A percentile compares a stretch with the other conserved stretches of the same genome.
These are phyloP conservation scores for Rhopilema esculentum DNA, from an alignment of 30 jellyfish, hydroid and myxozoan species.

Conservation along the genomic window DNA sequence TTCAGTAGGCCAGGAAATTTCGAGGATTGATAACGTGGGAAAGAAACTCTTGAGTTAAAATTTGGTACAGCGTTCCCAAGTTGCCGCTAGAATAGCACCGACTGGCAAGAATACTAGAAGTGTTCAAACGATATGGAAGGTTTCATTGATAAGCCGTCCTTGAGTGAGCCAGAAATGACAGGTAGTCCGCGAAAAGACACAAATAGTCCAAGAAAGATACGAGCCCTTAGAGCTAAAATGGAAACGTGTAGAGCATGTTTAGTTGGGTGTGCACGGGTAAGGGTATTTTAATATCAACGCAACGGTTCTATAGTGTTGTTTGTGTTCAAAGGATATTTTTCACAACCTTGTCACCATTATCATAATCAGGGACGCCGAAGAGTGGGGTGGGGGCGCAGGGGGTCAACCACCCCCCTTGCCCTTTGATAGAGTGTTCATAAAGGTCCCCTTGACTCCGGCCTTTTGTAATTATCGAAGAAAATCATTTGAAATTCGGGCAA, in stretches of 20 bases:
- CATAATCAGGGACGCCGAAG: background rate
- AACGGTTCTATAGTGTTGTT: background rate
- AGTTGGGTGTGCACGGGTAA: conserved; percentile 76
- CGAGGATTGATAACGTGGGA: background rate
- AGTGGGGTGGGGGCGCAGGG: too few relatives aligned
- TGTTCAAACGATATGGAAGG: conserved; percentile 43
- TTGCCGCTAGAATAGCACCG: too few relatives aligned
- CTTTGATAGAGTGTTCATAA: too few relatives aligned
- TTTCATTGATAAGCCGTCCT: conserved; percentile 17
- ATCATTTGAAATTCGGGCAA: too few relatives aligned
- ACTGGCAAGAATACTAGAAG: too few relatives aligned
- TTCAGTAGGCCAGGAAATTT: background rate
- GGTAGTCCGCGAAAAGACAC: conserved; percentile 60
- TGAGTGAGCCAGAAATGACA: conserved; percentile 50
- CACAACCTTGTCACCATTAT: background rate
- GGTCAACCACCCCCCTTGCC: too few relatives aligned
- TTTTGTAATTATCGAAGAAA: too few relatives aligned
- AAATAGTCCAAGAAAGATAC: conserved; percentile 42
- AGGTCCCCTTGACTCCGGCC: too few relatives aligned
- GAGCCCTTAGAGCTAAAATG: conserved; percentile 53
- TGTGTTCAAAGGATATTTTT: background rate
- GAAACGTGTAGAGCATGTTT: conserved; percentile 73
- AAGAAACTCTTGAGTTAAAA: too few relatives aligned
- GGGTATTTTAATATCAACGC: background rate
- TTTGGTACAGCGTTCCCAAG: too few relatives aligned